Evolutionary conservation across 1,140 invertebrate genomes (phyloP).

Genomic region (Leptinotarsa defecta): DNA sequence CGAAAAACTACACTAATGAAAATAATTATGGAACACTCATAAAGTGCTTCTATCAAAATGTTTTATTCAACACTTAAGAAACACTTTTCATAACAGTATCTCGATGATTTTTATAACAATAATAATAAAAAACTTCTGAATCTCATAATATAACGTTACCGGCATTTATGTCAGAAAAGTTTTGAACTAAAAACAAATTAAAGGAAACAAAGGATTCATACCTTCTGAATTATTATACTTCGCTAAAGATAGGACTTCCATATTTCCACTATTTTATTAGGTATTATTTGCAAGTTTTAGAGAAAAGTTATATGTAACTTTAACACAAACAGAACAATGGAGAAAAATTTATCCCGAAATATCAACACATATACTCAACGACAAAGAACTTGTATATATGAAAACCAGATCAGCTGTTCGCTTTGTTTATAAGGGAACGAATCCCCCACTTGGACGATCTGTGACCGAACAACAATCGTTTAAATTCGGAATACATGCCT

Average conservation of each 20-base stretch:
- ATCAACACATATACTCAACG: constrained; percentile 1
- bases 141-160: too few relatives aligned
- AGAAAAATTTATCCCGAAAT: constrained; percentile 39
- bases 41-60: too few relatives aligned
- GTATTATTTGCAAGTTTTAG: too few relatives aligned
- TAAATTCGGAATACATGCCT: constrained; percentile 24
- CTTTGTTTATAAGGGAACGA: constrained; percentile 34
- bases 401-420: constrained; percentile 32
- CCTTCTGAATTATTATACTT: constrained; percentile 42
- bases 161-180: neutral
- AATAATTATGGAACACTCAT: too few relatives aligned
- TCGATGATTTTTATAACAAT: too few relatives aligned
- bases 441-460: constrained; percentile 25
- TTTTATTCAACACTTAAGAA: too few relatives aligned
- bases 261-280: constrained; percentile 14
- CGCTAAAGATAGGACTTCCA: constrained; percentile 42
- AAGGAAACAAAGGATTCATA: constrained; percentile 27
- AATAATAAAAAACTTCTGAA: too few relatives aligned
- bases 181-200: constrained; percentile 13
- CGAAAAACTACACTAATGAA: too few relatives aligned
- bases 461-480: constrained; percentile 7
- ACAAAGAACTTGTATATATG: neutral
- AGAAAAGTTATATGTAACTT: neutral
- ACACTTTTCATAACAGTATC: too few relatives aligned
- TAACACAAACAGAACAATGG: constrained; percentile 35